A percentile compares a stretch with the other conserved stretches of the same genome.
Conservation (phyloP, 2,888 invertebrate genomes). For the Heliconius ismenius region DNA sequence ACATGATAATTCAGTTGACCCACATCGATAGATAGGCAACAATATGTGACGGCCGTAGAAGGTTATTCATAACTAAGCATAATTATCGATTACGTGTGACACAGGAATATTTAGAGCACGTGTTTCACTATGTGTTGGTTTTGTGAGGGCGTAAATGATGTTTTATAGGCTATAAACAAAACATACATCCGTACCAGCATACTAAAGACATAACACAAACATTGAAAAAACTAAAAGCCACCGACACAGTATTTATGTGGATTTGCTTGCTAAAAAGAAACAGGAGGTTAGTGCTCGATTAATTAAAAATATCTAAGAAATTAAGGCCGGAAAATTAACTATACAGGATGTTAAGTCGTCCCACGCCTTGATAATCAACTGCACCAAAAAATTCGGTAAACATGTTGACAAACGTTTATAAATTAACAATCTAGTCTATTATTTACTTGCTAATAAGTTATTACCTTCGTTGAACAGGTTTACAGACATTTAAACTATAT, state of each 20-base stretch:
- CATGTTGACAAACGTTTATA: not conserved
- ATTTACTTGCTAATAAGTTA: not conserved
- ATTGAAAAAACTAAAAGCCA: conserved; percentile 32
- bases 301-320: conserved; percentile 26
- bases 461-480: not conserved
- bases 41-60: conserved; percentile 32
- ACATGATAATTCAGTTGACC: conserved; percentile 15
- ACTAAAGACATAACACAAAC: conserved; percentile 31
- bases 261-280: conserved; percentile 9
- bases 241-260: conserved; percentile 18
- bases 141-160: conserved; percentile 44
- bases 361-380: not conserved
- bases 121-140: conserved; percentile 44
- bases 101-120: conserved; percentile 49
- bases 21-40: not conserved
- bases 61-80: conserved; percentile 29
- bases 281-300: conserved; percentile 25
- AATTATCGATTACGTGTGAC: conserved; percentile 45
- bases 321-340: not conserved
- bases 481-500: not conserved
- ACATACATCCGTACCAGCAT: conserved; percentile 32
- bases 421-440: not conserved
- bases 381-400: not conserved
- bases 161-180: conserved; percentile 46
- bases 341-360: not conserved